phyloP scores from a whole-genome alignment of 2,113 vertebrate genomes.

The Calypte anna region DNA sequence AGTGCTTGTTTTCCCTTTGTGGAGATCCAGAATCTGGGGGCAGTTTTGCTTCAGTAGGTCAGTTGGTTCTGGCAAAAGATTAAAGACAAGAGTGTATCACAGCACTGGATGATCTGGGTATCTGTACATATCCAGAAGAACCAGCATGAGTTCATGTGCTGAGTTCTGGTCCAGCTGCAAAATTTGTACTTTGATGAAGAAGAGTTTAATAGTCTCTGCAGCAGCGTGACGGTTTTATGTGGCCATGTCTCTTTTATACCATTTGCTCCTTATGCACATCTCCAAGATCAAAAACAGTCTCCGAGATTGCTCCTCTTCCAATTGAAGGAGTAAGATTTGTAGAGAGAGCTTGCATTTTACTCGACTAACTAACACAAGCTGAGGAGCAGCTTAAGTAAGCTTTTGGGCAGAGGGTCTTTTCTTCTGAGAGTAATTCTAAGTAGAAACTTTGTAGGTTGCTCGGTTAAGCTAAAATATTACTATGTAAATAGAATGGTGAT shows the following conservation, averaged over 20 bases:
- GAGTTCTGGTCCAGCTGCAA: background rate
- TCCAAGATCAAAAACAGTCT: background rate
- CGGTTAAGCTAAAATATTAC: background rate
- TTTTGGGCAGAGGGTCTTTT: background rate
- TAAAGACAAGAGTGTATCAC: background rate
- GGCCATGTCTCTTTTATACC: background rate
- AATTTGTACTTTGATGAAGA: background rate
- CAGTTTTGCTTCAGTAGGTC: background rate
- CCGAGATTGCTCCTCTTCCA: background rate
- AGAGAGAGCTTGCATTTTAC: background rate
- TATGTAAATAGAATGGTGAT: background rate
- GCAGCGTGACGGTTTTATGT: background rate
- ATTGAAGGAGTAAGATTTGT: background rate
- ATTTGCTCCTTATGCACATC: background rate
- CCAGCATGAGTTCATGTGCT: background rate
- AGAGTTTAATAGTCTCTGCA: background rate
- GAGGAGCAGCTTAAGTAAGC: background rate
- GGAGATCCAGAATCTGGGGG: background rate
- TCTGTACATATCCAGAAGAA: background rate
- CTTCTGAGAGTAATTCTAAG: background rate
- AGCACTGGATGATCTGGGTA: background rate
- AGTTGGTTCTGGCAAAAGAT: background rate
- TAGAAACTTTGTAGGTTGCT: background rate
- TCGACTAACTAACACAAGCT: background rate
- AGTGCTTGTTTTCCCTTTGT: background rate